Percentiles rank a stretch among this genome's conserved stretches.
Evolutionary conservation across 2,113 vertebrate genomes (phyloP).

Genomic region (Phalacrocorax pelagicus): DNA sequence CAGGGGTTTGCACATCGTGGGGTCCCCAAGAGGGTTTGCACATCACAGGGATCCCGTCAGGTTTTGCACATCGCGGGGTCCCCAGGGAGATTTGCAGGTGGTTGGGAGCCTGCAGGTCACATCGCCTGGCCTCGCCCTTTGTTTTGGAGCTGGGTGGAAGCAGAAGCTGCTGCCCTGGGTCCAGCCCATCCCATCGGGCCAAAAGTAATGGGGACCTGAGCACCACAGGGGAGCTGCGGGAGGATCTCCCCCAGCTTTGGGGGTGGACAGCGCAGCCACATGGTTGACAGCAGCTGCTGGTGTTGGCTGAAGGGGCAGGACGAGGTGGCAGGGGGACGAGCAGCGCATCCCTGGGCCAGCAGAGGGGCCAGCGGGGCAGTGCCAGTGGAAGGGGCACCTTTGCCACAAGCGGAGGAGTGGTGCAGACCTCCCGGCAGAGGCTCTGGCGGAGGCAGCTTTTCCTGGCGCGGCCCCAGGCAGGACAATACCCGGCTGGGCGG

Average conservation of each 20-base stretch:
- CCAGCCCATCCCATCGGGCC: neutral
- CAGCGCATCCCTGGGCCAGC: neutral
- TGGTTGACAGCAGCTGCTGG: neutral
- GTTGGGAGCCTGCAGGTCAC: neutral
- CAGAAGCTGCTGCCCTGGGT: neutral
- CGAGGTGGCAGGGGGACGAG: neutral
- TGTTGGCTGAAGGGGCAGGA: accelerated
- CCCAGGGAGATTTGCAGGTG: accelerated
- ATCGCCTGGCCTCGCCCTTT: neutral
- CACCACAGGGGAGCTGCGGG: neutral
- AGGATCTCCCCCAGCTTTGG: neutral
- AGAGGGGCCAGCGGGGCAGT: neutral
- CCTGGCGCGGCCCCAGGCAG: neutral
- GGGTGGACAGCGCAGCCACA: accelerated
- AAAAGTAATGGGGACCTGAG: accelerated
- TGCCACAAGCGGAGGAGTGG: neutral
- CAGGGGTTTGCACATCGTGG: neutral
- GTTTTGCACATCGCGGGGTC: neutral
- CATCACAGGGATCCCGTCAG: accelerated
- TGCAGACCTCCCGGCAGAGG: neutral
- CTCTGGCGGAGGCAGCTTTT: neutral
- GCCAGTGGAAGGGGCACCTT: neutral
- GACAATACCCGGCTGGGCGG: neutral
- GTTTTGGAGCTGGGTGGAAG: neutral
- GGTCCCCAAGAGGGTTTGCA: neutral